These are phyloP conservation scores for Kuschelorhynchus macadamiae DNA, from an alignment of 2,888 invertebrate genomes.

Conservation along the genomic window DNA sequence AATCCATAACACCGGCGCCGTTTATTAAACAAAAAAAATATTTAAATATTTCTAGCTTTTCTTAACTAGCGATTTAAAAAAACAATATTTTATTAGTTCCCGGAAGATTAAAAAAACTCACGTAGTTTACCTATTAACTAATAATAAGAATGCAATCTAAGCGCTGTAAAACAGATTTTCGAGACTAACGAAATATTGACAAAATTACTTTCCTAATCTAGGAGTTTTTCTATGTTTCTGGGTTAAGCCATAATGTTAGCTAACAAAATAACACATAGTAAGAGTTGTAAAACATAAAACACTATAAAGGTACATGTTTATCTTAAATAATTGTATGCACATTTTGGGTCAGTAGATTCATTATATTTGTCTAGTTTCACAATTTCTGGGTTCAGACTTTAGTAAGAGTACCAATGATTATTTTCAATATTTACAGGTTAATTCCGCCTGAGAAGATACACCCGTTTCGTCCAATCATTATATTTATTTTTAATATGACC, in stretches of 20 bases:
- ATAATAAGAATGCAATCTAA: neutral
- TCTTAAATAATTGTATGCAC: constrained; percentile 32
- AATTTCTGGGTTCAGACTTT: constrained; percentile 19
- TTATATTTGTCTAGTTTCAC: constrained; percentile 12
- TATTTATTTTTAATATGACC: too few species aligned
- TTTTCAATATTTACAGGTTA: too few species aligned
- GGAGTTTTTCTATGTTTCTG: constrained; percentile 24
- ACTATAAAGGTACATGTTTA: constrained; percentile 29
- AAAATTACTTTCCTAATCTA: constrained; percentile 12
- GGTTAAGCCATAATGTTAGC: constrained; percentile 24
- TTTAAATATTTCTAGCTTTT: too few species aligned
- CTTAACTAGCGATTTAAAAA: too few species aligned
- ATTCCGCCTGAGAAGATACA: too few species aligned
- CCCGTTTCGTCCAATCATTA: too few species aligned
- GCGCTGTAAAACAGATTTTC: neutral
- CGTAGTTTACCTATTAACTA: too few species aligned
- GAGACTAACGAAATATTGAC: constrained; percentile 10
- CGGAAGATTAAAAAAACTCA: too few species aligned
- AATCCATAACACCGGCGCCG: too few species aligned
- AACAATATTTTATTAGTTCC: too few species aligned
- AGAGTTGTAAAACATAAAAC: constrained; percentile 27
- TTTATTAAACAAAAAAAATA: too few species aligned
- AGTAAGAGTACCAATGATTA: neutral
- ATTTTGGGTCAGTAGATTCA: constrained; percentile 30
- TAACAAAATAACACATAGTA: constrained; percentile 25